These are phyloP conservation scores for honey bee (Apis mellifera) DNA, from an alignment of 1,140 invertebrate species.

Conservation along the genomic window DNA sequence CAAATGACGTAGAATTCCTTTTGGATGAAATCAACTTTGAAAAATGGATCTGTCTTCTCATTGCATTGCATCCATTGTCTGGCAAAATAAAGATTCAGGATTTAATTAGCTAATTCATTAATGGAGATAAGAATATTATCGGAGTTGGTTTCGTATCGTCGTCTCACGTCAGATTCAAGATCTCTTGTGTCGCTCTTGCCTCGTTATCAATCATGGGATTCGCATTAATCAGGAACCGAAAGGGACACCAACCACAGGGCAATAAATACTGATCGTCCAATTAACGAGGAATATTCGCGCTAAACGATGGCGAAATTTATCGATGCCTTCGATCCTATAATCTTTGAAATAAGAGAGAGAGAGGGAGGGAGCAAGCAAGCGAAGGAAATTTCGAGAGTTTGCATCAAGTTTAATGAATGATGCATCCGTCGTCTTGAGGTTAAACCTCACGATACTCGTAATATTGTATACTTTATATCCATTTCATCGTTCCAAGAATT, in stretches of 20 bases:
- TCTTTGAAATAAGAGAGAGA: too few relatives aligned
- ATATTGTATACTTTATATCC: too few relatives aligned
- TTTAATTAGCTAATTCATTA: slow-evolving; percentile 24
- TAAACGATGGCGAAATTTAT: slow-evolving; percentile 5
- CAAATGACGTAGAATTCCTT: too few relatives aligned
- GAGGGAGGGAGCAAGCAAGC: too few relatives aligned
- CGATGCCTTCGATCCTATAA: not conserved
- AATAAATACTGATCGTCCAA: slow-evolving; percentile 23
- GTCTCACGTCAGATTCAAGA: not conserved
- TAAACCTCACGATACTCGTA: not conserved
- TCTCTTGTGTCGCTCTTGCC: slow-evolving; percentile 16
- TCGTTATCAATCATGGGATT: slow-evolving; percentile 20
- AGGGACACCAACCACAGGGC: not conserved
- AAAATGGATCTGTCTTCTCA: too few relatives aligned
- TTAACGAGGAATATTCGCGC: slow-evolving; percentile 20
- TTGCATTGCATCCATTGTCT: too few relatives aligned
- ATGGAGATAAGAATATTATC: slow-evolving; percentile 13
- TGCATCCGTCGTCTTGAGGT: not conserved
- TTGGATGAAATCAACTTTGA: too few relatives aligned
- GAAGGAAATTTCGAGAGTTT: not conserved
- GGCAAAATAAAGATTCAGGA: not conserved
- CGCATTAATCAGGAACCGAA: slow-evolving; percentile 7
- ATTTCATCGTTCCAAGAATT: too few relatives aligned
- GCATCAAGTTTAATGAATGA: not conserved
- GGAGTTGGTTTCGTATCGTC: not conserved